phyloP scores from a whole-genome alignment of 1,140 invertebrate genomes.

The Trigoniulus corallinus region DNA sequence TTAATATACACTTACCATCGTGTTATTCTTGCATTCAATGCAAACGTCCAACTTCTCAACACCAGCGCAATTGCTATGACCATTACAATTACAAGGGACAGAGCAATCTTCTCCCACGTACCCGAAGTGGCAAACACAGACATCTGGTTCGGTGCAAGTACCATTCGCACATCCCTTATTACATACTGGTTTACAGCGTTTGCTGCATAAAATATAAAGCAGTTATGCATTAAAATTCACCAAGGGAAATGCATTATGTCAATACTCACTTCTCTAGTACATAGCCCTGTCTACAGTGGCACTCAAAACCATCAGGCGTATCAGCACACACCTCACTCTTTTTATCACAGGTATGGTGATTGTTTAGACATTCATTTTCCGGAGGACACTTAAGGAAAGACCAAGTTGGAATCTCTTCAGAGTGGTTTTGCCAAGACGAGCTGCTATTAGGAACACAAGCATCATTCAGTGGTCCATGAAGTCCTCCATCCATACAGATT shows the following conservation, averaged over 20 bases:
- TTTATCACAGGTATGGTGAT: slow-evolving; percentile 73
- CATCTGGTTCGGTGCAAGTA: slow-evolving; percentile 61
- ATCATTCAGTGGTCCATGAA: slow-evolving; percentile 22
- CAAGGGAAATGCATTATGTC: slow-evolving; percentile 1
- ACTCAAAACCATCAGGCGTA: slow-evolving; percentile 53
- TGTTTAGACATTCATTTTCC: slow-evolving; percentile 84
- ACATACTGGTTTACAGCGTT: slow-evolving; percentile 62
- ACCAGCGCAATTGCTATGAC: slow-evolving; percentile 77
- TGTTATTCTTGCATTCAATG: slow-evolving; percentile 77
- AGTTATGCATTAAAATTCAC: not conserved
- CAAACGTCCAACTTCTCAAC: slow-evolving; percentile 59
- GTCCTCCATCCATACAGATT: slow-evolving; percentile 29
- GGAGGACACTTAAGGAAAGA: slow-evolving; percentile 71
- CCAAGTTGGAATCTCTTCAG: slow-evolving; percentile 34
- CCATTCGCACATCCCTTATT: slow-evolving; percentile 77
- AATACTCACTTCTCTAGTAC: slow-evolving; percentile 21
- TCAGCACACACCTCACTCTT: slow-evolving; percentile 72
- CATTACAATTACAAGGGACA: slow-evolving; percentile 84
- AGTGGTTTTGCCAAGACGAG: slow-evolving; percentile 32
- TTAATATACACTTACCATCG: slow-evolving; percentile 39
- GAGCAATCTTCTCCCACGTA: slow-evolving; percentile 88
- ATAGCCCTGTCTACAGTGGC: slow-evolving; percentile 70
- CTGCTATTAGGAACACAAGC: slow-evolving; percentile 19
- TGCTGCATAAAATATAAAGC: slow-evolving; percentile 17
- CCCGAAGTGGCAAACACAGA: slow-evolving; percentile 82